Conservation (phyloP, 2,888 invertebrate genomes). For the Adelognathus sp. region DNA sequence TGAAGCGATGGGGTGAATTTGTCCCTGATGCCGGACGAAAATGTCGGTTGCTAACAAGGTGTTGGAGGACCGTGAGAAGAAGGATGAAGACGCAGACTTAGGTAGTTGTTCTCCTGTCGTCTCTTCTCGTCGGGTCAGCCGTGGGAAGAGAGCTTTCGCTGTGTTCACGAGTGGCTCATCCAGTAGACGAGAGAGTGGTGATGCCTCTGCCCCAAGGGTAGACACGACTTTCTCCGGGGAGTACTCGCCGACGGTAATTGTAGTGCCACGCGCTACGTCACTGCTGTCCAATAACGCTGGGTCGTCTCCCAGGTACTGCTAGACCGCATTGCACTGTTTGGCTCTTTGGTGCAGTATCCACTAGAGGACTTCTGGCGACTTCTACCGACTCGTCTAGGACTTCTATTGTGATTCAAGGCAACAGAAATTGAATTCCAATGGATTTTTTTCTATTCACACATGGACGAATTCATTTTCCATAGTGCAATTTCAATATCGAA, state of each 20-base stretch:
- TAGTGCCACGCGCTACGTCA: constrained; percentile 70
- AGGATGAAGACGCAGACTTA: constrained; percentile 43
- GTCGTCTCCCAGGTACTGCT: constrained; percentile 25
- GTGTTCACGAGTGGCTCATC: constrained; percentile 48
- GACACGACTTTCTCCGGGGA: constrained; percentile 66
- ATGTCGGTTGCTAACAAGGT: constrained; percentile 74
- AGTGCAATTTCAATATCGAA: too few species aligned
- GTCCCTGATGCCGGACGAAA: constrained; percentile 53
- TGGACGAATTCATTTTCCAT: too few species aligned
- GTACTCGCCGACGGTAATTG: constrained; percentile 74
- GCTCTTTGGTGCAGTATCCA: too few species aligned
- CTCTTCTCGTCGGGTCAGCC: constrained; percentile 71
- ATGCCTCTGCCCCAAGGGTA: constrained; percentile 66
- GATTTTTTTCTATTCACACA: too few species aligned
- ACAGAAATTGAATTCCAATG: too few species aligned
- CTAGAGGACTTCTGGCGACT: too few species aligned
- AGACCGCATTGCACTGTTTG: constrained; percentile 49
- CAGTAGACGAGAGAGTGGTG: constrained; percentile 22
- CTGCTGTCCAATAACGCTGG: constrained; percentile 36
- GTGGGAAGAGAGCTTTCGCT: constrained; percentile 61
- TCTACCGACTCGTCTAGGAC: too few species aligned
- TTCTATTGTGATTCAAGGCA: too few species aligned
- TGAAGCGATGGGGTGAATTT: constrained; percentile 6
- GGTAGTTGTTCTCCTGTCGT: constrained; percentile 42
- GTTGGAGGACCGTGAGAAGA: constrained; percentile 67